phyloP scores from a whole-genome alignment of 2,113 vertebrate species.

The Chrysemys picta region DNA sequence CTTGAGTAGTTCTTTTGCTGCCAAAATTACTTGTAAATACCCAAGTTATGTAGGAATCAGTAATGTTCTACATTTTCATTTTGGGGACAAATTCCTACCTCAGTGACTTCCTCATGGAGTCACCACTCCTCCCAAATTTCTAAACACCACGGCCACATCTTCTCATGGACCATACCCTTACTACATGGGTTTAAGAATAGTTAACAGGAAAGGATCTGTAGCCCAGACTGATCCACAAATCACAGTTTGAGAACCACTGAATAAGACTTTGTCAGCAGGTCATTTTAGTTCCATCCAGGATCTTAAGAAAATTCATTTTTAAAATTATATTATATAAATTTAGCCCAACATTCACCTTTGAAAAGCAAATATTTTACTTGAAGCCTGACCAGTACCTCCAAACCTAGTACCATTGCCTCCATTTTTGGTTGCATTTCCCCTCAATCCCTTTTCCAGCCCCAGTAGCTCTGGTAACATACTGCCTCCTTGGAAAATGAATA shows the following conservation, averaged over 20 bases:
- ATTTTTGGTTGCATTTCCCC: constrained; percentile 1
- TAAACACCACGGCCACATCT: background rate
- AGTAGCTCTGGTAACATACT: background rate
- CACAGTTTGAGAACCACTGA: background rate
- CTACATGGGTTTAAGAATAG: background rate
- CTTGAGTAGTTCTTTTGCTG: background rate
- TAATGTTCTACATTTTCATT: background rate
- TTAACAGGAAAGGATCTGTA: background rate
- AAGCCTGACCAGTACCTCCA: background rate
- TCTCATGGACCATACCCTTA: background rate
- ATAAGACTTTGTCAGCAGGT: constrained; percentile 14
- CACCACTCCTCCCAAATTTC: background rate
- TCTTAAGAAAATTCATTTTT: background rate
- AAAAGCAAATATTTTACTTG: background rate
- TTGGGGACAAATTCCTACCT: background rate
- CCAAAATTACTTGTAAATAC: constrained; percentile 41
- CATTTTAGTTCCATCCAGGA: background rate
- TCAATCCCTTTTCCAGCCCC: background rate
- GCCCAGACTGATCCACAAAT: background rate
- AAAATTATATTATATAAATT: background rate
- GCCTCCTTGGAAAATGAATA: background rate
- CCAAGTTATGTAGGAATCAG: background rate
- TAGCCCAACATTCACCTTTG: fast-evolving
- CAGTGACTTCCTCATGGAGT: background rate
- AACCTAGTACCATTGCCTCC: background rate